Percentiles rank a stretch among this genome's conserved stretches.
Evolutionary conservation across 1,140 invertebrate species (phyloP).

Genomic region (Nautilus pompilius): DNA sequence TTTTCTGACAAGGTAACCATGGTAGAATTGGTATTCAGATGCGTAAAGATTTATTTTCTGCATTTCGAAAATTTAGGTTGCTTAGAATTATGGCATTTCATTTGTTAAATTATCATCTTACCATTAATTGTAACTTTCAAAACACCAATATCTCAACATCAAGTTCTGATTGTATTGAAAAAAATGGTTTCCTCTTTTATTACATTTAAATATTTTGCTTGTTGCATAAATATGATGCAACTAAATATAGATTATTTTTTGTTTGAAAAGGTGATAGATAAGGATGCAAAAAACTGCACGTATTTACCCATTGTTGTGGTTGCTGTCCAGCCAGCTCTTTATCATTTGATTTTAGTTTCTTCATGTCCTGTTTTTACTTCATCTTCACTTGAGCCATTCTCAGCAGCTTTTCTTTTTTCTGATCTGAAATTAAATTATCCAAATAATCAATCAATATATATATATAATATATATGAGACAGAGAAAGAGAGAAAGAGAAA

Average conservation of each 20-base stretch:
- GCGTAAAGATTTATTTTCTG: background rate
- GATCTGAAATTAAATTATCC: background rate
- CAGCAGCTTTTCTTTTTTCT: constrained; percentile 22
- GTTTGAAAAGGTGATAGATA: no score
- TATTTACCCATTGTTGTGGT: constrained; percentile 18
- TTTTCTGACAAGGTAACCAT: background rate
- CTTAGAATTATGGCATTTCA: background rate
- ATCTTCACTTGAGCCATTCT: constrained; percentile 10
- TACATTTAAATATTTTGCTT: background rate
- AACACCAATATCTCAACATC: background rate
- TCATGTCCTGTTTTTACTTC: constrained; percentile 1
- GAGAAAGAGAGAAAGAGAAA: no score
- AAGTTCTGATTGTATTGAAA: background rate
- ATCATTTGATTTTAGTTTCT: constrained; percentile 6
- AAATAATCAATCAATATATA: background rate
- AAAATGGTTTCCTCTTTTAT: background rate
- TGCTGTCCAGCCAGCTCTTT: constrained; percentile 9
- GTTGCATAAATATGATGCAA: constrained; percentile 6
- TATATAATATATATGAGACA: no score
- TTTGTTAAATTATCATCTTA: background rate
- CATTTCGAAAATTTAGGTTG: background rate
- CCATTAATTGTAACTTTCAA: background rate
- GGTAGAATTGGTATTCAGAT: background rate
- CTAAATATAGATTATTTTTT: no score
- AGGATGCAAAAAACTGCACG: no score